Percentiles rank a stretch among this genome's conserved stretches.
Conservation (phyloP, 2,113 vertebrate species). For the Acrocephalus kingi region DNA sequence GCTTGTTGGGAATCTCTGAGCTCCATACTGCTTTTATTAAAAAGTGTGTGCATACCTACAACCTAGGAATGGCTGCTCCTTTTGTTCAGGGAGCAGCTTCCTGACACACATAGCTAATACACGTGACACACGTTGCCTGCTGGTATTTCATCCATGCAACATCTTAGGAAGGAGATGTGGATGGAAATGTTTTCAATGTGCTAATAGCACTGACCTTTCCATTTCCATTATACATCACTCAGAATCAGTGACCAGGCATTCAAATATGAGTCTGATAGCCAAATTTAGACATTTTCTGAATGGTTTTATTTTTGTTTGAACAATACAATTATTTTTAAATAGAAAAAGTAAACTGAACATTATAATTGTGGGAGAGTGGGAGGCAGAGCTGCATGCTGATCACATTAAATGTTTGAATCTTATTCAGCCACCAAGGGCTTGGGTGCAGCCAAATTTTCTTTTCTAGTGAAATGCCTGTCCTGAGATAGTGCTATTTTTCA, state of each 20-base stretch:
- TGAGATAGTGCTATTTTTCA: not conserved
- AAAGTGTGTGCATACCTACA: not conserved
- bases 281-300: not conserved
- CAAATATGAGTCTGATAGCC: not conserved
- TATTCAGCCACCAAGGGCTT: not conserved
- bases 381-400: not conserved
- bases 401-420: not conserved
- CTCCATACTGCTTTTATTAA: not conserved
- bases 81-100: not conserved
- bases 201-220: not conserved
- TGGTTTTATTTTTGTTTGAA: not conserved
- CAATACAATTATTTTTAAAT: not conserved
- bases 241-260: not conserved
- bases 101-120: not conserved
- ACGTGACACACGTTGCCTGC: fast-evolving
- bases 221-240: not conserved
- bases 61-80: not conserved
- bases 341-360: not conserved
- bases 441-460: not conserved
- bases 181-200: not conserved
- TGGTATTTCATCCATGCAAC: not conserved
- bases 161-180: not conserved
- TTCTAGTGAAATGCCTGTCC: not conserved
- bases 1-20: not conserved
- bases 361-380: not conserved